phyloP scores from a whole-genome alignment of 2,797 vertebrate genomes.

The Megaceryle alcyon region DNA sequence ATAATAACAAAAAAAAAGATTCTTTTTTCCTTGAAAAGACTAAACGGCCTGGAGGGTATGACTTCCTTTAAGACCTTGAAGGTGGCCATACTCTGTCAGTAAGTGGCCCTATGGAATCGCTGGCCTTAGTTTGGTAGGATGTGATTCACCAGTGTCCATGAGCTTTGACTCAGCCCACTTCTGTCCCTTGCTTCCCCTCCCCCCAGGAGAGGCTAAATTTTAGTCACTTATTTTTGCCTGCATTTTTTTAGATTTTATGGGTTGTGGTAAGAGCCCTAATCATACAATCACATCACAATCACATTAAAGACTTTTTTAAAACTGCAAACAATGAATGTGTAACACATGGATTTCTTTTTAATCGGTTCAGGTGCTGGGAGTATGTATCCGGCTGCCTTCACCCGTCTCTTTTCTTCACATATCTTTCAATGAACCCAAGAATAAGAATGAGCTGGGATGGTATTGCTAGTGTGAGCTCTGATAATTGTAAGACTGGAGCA shows the following conservation, averaged over 20 bases:
- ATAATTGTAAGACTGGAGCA: not conserved
- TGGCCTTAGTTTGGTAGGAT: conserved; percentile 18
- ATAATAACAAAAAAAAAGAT: not conserved
- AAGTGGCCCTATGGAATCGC: not conserved
- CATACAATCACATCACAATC: conserved; percentile 76
- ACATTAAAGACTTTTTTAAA: conserved; percentile 49
- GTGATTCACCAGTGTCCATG: conserved; percentile 1
- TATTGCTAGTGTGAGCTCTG: not conserved
- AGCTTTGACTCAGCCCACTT: conserved; percentile 34
- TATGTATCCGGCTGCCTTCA: conserved; percentile 58
- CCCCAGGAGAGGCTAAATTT: conserved; percentile 68
- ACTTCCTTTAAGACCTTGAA: not conserved
- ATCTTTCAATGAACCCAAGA: conserved; percentile 21
- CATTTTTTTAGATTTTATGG: conserved; percentile 29
- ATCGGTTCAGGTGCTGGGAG: conserved; percentile 62
- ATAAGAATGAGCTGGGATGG: not conserved
- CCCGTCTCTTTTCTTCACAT: conserved; percentile 45
- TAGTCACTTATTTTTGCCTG: conserved; percentile 73
- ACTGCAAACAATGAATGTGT: conserved; percentile 67
- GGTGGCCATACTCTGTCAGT: not conserved
- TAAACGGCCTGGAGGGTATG: not conserved
- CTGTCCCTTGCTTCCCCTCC: conserved; percentile 16
- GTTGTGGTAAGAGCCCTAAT: conserved; percentile 61
- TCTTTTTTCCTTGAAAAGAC: not conserved
- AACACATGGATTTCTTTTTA: conserved; percentile 54